Evolutionary conservation across 2,888 invertebrate species (phyloP), one percentile per base, ranked within the genome.

Genomic region (Gastracanthus pulcherrimus): DNA sequence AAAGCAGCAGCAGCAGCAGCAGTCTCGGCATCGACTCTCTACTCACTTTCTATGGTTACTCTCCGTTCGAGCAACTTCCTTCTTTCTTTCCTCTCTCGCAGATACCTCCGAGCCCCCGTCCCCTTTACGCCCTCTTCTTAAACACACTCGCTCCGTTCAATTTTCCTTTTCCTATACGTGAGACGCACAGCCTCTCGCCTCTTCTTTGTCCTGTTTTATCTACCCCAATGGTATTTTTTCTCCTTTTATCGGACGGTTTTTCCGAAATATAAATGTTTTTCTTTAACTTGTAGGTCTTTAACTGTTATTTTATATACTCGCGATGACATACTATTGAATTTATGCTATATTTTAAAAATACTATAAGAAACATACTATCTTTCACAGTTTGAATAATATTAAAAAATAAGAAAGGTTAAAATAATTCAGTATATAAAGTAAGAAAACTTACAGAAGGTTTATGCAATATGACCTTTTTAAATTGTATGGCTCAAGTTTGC

Each of bases 31-130:
- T 58, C 74, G 29, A 23, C 69, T 62, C 45, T 51, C 60, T 48
- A 26, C 70, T 75, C 66, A 41, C 72, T 70, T 67, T 76, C 67
- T 67, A 80, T 38, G 80, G 64, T 38, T 60, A 36, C 72, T 45
- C 64, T 70, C 60, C 48, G 60, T 60, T 34, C 64, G 13, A 26
- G 71, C 29, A 62, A 62, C 23, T 64, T 74, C 23, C 64, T 74
- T 38, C 48, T 67, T 48, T 76, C 45, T 29, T 41, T 41, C 26
- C 19, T 51, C 34, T 7, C 9, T 29, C n/a, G 2, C 29, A 16
- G 3, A 6, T 26, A 11, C 69, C 69, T 16, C 38, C 26, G 13
- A 38, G 1, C 23, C 16, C 16, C 38, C 26, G 36, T 23, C 13
- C 34, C 31, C n/a, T 19, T 66, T 29, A 69, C 64, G 5, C 66